Base-by-base conservation (phyloP, 2,888 invertebrate genomes). In the Celastrina argiolus region DNA sequence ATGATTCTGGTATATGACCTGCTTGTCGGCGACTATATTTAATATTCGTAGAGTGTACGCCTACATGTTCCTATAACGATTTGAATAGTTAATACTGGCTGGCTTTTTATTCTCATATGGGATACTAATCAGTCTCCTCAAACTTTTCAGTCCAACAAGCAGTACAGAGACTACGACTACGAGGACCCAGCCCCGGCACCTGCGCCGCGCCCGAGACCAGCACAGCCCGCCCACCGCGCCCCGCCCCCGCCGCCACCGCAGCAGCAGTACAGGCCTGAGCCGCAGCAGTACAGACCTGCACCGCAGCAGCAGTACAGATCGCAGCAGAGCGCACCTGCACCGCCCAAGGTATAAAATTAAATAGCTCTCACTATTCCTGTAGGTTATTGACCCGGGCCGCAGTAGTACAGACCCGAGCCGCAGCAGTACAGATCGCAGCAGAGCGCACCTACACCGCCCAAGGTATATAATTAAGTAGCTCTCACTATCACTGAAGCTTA, bases 141-240 rank as follows among this genome's bases (percentile, higher is more conserved):
- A 18, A 36, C 16, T 14, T 12, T 61, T 16, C 39, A 61, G 39
- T 34, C 79, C 34, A 69, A 75, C 39, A 61, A 74, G 6, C 79
- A 81, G 39, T 72, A 77, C 3, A 73, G 79, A 63, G 87, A 87
- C 78, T 85, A 85, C 74, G 88, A 88, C 77, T 89, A 87, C 74
- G 84, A 87, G 10, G 88, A 88, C 58, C 76, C 82, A 0, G 81
- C 83, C 0, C 82, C 82, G 8, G 74, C 78, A 12, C 83, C 79
- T 3, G 77, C 76, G 12, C 78, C 72, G 67, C 79, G 72, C 75
- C 74, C 74, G 78, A 78, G 26, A 10, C 42, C 56, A 56, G 64
- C 36, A 34, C 64, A 7, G 36, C 65, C 65, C 65, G 34, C n/a
- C 56, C 56, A 66, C 68, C 51, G 31, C 65, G 56, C 69, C 79